Evolutionary conservation across 1,140 invertebrate genomes (phyloP).

Genomic region (Drosophila navojoa): DNA sequence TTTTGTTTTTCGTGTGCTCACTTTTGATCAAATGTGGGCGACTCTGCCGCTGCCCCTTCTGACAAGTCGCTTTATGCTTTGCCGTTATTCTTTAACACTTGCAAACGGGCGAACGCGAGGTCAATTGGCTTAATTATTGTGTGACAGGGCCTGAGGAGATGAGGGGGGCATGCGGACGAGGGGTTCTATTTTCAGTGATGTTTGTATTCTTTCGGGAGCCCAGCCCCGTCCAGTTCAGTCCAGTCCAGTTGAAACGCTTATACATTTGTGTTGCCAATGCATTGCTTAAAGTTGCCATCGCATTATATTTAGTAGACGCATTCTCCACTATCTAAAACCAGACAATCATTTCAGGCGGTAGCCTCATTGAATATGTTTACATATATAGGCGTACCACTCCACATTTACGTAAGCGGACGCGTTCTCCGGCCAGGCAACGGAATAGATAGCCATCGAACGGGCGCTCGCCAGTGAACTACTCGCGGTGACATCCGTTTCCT

Average conservation of each 20-base stretch:
- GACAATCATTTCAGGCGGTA: constrained; percentile 8
- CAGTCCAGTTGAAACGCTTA: background rate
- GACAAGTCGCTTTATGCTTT: background rate
- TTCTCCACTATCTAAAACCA: constrained; percentile 27
- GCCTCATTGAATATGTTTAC: background rate
- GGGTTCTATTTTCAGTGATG: constrained; percentile 5
- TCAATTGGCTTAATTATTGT: constrained; percentile 83
- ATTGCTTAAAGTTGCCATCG: constrained; percentile 2
- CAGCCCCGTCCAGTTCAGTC: no score
- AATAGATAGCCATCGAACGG: background rate
- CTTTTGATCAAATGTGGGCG: constrained; percentile 62
- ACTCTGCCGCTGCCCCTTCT: background rate
- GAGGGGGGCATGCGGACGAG: constrained; percentile 3
- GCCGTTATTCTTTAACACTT: constrained; percentile 46
- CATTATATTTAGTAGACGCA: constrained; percentile 19
- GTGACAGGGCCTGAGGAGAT: constrained; percentile 50
- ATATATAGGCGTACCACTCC: background rate
- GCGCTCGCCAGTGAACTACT: background rate
- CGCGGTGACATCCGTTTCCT: constrained; percentile 34
- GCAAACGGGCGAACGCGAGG: constrained; percentile 61
- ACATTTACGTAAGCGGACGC: constrained; percentile 11
- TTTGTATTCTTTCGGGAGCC: constrained; percentile 13
- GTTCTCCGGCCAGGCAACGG: no score
- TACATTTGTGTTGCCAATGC: background rate
- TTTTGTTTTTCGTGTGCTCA: constrained; percentile 16